Evolutionary conservation across 53 echinoderm and acorn worm species (phyloP), one percentile per base, ranked within the genome.

Genomic region (Paelopatides confundens): DNA sequence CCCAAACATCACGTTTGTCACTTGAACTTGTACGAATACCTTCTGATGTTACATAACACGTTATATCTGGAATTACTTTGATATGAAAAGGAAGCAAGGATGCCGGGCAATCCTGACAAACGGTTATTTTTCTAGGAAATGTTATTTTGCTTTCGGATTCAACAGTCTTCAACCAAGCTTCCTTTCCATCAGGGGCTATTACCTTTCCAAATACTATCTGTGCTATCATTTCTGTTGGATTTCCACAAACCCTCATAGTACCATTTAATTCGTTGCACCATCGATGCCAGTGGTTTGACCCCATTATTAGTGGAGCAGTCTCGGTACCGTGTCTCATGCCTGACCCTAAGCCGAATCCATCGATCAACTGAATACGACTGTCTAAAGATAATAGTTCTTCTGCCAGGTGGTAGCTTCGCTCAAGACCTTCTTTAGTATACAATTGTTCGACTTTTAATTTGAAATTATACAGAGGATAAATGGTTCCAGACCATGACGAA

Each of bases 301-400:
- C 27, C 26, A 77, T 77, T 5, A 77, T 47, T 43, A 46, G 15
- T 3, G 77, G 77, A 13, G 49, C 3, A 1, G 43, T 9, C 30
- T 77, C 77, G 17, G 77, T 48, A n/a, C 48, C 31, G 27, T 77
- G 77, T 49, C 77, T 48, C 77, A 77, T 77, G 13, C 79, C 79
- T 4, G 31, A 33, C 1, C 17, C 33, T 14, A 79, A 1, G 8
- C 29, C 28, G 31, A 79, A 79, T 4, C 32, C 50, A 29, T 79
- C 79, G 13, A 79, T 50, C 14, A 79, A 6, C 4, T 79, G 3
- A n/a, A 79, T 48, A 33, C 79, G 49, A 14, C 2, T 48, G 50
- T 79, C 79, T 5, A 79, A n/a, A 3, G 52, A 31, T 13, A 30
- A 30, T 1, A 23, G 31, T 13, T 31, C 29, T 21, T 35, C 12